Conservation (phyloP, 2,797 vertebrate genomes). For the Apogon hyalosoma region DNA sequence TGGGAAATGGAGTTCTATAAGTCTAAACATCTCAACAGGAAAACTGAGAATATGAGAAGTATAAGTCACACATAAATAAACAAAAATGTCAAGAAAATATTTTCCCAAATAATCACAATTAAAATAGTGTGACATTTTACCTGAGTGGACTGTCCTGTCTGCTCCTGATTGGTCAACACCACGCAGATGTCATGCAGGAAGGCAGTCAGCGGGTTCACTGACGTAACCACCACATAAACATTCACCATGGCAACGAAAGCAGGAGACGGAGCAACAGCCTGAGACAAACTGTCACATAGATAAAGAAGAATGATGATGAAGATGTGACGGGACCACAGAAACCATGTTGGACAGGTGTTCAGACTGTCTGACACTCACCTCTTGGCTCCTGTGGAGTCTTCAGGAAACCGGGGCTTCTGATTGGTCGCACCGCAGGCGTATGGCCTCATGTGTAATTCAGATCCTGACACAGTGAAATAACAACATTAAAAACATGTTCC, state of each 20-base stretch:
- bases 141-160: slow-evolving; percentile 83
- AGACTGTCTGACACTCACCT: slow-evolving; percentile 39
- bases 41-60: too few relatives aligned
- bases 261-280: slow-evolving; percentile 59
- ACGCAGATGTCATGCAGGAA: slow-evolving; percentile 89
- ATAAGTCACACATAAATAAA: too few relatives aligned
- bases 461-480: slow-evolving; percentile 19
- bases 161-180: slow-evolving; percentile 83
- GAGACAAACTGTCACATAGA: slow-evolving; percentile 35
- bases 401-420: slow-evolving; percentile 25
- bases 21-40: too few relatives aligned
- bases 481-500: neutral
- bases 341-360: neutral
- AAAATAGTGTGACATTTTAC: slow-evolving; percentile 66
- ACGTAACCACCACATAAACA: slow-evolving; percentile 91
- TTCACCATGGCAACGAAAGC: slow-evolving; percentile 88
- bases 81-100: neutral
- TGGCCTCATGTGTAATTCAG: slow-evolving; percentile 55
- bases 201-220: slow-evolving; percentile 87
- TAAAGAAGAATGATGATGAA: too few relatives aligned
- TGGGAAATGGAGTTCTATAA: too few relatives aligned
- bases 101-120: neutral
- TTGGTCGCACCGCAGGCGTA: slow-evolving; percentile 54
- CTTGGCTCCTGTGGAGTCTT: neutral
- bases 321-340: too few relatives aligned